Evolutionary conservation across 2,888 invertebrate species (phyloP), one percentile per base, ranked within the genome.

Genomic region (Neoscelio sp.): DNA sequence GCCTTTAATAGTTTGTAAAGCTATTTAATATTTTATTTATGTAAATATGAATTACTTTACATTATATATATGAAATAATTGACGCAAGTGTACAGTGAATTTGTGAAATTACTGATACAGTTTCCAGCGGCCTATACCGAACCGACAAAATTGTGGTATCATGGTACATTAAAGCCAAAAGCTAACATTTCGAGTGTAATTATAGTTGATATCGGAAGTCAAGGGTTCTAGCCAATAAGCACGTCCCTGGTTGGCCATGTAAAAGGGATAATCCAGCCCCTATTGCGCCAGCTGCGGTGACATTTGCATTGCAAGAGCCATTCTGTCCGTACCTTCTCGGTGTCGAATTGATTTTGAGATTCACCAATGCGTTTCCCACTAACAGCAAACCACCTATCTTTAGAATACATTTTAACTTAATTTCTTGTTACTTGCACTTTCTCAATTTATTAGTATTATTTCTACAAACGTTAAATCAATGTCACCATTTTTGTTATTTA

Each of bases 231-330:
- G 62, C 78, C 80, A 80, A 80, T 80, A 80, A 78, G 71, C 75
- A 76, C 71, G 71, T 46, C 64, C 62, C 67, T 75, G 74, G 68
- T 52, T 77, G 23, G 70, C 64, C 70, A 64, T 76, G 71, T 80
- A 77, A 80, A 80, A 80, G 80, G 74, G 77, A 74, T 73, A 80
- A 80, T 76, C 80, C 80, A 58, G 73, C 64, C 80, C 71, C 76
- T 80, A 77, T 58, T 71, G 80, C 74, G 60, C 71, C 78, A 75
- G 80, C 74, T 80, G 80, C 67, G 75, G 80, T 78, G 78, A 80
- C 78, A 80, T 78, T 80, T 78, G 80, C 78, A 80, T 74, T 75
- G 74, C 77, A 77, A 77, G 70, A 80, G 64, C 77, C 38, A 77
- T 78, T 65, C 77, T 48, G 40, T 64, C 54, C 50, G 23, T 35